Base-by-base conservation (phyloP, 2,888 invertebrate genomes). In the Oasisia sp. region DNA sequence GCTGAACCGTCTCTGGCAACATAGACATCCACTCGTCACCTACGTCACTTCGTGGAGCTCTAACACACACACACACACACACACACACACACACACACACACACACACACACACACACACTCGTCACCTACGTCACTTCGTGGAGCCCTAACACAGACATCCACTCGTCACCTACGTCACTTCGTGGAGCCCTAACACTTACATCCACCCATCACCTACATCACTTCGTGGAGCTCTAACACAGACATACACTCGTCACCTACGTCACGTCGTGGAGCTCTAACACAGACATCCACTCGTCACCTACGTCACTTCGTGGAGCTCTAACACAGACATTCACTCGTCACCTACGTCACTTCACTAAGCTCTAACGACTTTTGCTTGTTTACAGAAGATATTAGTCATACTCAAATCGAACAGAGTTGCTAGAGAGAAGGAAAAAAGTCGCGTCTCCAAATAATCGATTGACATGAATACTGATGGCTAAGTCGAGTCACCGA, bases 1-100 rank as follows among this genome's bases (percentile, higher is more conserved):
- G 97, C 99, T 99, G 97, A 99, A 99, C 97, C 98, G 98, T 97
- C 99, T 98, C 97, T 99, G 98, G 98, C 38, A 99, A 97, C 92
- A 92, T 93, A 90, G 0, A 32, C 90, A 27, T n/a, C 14, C 32
- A 32, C 32, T 44, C 90, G 91, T 93, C 38, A 44, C n/a, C 7
- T 44, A 19, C 19, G 32, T n/a, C 32, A 44, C 38, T 27, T 32
- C 90, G 14, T 90, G 90, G 19, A 45, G 7, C 27, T 32, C 38
- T 27, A 14, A 90, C 38, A 19, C 90, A 90, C 7, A 38, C 90
- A n/a, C 38, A 19, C 90, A 90, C 7, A 38, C 90, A 38, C 4
- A 1, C 38, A 38, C 38, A n/a, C 38, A 19, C 90, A 90, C 7
- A 38, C 90, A 38, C 4, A 1, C 38, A 38, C 38, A 97, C 92